Evolutionary conservation across 2,888 invertebrate species (phyloP), one percentile per base, ranked within the genome.

Genomic region (Ditula angustiorana): DNA sequence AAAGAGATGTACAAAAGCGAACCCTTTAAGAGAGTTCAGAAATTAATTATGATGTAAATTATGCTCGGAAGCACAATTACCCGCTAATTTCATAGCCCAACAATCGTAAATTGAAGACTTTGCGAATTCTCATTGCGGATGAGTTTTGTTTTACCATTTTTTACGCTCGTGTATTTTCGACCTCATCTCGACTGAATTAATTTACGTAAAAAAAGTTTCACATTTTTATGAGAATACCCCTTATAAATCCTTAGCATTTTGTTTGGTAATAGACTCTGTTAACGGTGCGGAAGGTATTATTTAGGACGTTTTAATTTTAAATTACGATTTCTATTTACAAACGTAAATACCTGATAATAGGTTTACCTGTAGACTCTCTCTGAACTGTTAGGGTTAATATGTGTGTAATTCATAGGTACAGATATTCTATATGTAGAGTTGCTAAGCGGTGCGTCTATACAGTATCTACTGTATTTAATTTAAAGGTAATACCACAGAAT

Each of bases 91-190:
- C 24, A 7, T 0, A 41, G 23, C 53, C 10, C 13, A 10, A 53
- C 26, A 28, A 16, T 24, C 19, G 37, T 55, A 28, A 55, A 41
- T 55, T 41, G 7, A 19, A 19, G 26, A 41, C 16, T 26, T 41
- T 0, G 41, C 19, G 26, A 5, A 26, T 23, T 52, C 55, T 41
- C 16, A 52, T 52, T 52, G 10, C 33, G n/a, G 11, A 11, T 21
- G 24, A 41, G 41, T 55, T 41, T 41, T 41, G 26, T 26, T 55
- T 53, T 37, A 16, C 10, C 53, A 53, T 53, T 53, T 53, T 37
- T 16, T n/a, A n/a, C n/a, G 35, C 37, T 8, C 16, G 35, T 55
- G 23, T 24, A 55, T 23, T 37, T 41, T 33, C 30, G 21, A 5
- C 16, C 5, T 41, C 11, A 55, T 7, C 41, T 19, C 19, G 28